phyloP scores from a whole-genome alignment of 2,113 vertebrate genomes.

The Echinops telfairi region DNA sequence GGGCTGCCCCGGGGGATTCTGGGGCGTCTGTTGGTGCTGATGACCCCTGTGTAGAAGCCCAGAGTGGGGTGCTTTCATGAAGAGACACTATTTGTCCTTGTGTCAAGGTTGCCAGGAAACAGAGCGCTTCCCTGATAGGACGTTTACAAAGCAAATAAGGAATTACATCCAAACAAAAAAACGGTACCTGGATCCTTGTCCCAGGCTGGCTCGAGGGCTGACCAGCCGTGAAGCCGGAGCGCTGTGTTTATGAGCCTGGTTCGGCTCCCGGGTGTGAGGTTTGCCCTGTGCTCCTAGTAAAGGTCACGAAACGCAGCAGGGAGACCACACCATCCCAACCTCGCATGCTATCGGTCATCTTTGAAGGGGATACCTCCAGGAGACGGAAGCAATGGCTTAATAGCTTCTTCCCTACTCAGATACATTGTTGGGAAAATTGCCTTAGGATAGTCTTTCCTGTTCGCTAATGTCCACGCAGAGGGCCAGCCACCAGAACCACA shows the following conservation, averaged over 20 bases:
- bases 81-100: background rate
- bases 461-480: background rate
- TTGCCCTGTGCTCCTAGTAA: background rate
- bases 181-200: background rate
- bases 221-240: background rate
- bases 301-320: background rate
- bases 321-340: background rate
- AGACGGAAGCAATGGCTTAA: background rate
- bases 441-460: slow-evolving; percentile 1
- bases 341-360: background rate
- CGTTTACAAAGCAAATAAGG: background rate
- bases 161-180: slow-evolving; percentile 31
- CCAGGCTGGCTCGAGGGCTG: background rate
- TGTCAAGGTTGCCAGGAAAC: slow-evolving; percentile 48
- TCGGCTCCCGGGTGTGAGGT: background rate
- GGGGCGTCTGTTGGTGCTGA: background rate
- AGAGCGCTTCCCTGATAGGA: background rate
- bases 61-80: background rate
- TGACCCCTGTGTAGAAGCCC: background rate
- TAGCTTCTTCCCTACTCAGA: background rate
- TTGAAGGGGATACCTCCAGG: background rate
- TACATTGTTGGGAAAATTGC: background rate
- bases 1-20: background rate
- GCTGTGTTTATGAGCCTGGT: too few species aligned
- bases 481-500: slow-evolving; percentile 34